These are phyloP conservation scores for Tuta absoluta DNA, from an alignment of 2,888 invertebrate genomes.

Conservation along the genomic window DNA sequence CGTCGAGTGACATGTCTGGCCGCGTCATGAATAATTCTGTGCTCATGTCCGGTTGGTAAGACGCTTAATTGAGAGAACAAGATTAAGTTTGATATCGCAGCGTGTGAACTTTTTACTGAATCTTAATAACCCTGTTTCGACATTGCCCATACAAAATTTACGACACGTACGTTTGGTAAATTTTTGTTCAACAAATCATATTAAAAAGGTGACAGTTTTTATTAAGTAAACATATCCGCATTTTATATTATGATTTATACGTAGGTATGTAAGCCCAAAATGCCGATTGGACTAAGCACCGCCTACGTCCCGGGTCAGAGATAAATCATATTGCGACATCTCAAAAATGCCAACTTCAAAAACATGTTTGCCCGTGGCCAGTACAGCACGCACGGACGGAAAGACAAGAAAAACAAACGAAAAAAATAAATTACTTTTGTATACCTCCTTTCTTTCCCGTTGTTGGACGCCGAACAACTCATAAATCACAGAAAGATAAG, in stretches of 20 bases:
- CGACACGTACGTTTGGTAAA: constrained; percentile 34
- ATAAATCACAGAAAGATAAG: constrained; percentile 81
- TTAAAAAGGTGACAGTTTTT: constrained; percentile 63
- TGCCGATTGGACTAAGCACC: constrained; percentile 78
- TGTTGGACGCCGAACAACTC: constrained; percentile 78
- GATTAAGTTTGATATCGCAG: constrained; percentile 59
- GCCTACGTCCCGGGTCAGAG: constrained; percentile 70
- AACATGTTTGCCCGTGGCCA: constrained; percentile 75
- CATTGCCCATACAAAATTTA: constrained; percentile 43
- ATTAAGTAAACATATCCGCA: constrained; percentile 54
- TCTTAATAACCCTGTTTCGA: constrained; percentile 52
- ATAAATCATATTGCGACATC: constrained; percentile 80
- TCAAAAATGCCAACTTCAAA: constrained; percentile 81
- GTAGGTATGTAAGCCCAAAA: constrained; percentile 65
- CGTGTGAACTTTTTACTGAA: constrained; percentile 67
- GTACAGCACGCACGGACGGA: constrained; percentile 75
- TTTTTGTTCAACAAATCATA: constrained; percentile 40
- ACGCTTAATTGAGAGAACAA: constrained; percentile 74
- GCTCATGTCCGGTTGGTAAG: constrained; percentile 63
- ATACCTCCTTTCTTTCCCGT: constrained; percentile 80
- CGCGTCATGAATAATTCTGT: constrained; percentile 73
- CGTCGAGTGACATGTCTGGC: constrained; percentile 56
- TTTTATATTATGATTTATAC: constrained; percentile 63
- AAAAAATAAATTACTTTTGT: constrained; percentile 82
- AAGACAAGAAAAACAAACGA: constrained; percentile 79